phyloP scores from a whole-genome alignment of 2,797 vertebrate genomes.

The Coregonus ussuriensis region DNA sequence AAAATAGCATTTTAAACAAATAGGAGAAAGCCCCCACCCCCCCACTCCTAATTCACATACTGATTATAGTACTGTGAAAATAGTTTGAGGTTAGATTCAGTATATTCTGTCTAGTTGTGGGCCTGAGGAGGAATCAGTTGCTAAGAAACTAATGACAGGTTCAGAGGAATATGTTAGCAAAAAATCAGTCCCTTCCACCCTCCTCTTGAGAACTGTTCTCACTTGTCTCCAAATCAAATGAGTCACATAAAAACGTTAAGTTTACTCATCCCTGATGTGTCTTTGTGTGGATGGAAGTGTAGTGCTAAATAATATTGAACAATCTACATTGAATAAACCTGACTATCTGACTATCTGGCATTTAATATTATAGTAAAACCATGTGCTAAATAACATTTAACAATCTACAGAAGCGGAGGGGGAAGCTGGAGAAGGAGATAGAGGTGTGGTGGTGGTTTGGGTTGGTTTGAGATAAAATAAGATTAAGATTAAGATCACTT shows the following conservation, averaged over 20 bases:
- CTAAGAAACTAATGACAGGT: conserved; percentile 73
- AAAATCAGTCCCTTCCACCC: conserved; percentile 63
- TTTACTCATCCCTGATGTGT: background rate
- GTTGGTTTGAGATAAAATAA: no score
- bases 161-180: conserved; percentile 63
- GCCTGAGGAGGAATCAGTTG: conserved; percentile 72
- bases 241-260: background rate
- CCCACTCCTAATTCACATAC: no score
- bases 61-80: conserved; percentile 38
- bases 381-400: no score
- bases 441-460: background rate
- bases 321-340: no score
- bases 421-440: background rate
- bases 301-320: no score
- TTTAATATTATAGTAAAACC: no score
- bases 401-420: background rate
- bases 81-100: conserved; percentile 46
- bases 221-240: conserved; percentile 19
- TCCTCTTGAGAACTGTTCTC: conserved; percentile 50
- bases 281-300: background rate
- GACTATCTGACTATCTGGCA: no score
- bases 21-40: no score
- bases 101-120: conserved; percentile 40
- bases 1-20: no score
- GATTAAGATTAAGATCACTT: no score